Percentiles rank a stretch among this genome's conserved stretches.
Evolutionary conservation across 2,888 invertebrate species (phyloP).

Genomic region (Pogonocherus hispidulus): DNA sequence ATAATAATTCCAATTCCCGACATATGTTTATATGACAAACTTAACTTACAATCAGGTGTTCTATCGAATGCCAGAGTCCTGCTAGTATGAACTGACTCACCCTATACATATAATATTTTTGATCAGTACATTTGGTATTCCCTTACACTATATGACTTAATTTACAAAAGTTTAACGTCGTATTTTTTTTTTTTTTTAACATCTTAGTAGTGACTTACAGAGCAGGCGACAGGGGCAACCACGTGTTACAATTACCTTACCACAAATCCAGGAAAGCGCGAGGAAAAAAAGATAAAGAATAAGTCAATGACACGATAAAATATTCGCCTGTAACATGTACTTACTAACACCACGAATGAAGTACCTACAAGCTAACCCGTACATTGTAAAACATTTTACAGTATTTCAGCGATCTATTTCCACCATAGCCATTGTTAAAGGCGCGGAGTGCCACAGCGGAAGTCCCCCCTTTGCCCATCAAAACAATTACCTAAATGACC

Average conservation of each 20-base stretch:
- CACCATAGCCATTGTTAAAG: slow-evolving; percentile 42
- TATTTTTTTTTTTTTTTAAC: no score
- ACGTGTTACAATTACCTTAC: background rate
- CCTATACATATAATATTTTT: no score
- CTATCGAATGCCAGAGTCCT: no score
- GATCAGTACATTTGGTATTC: no score
- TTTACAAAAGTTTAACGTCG: no score
- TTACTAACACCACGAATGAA: slow-evolving; percentile 14
- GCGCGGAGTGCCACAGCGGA: slow-evolving; percentile 41
- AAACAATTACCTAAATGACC: background rate
- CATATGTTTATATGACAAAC: no score
- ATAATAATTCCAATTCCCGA: no score
- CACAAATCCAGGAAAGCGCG: slow-evolving; percentile 16
- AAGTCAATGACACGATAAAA: slow-evolving; percentile 43
- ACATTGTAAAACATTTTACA: slow-evolving; percentile 13
- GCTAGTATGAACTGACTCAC: no score
- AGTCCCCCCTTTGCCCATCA: slow-evolving; percentile 31
- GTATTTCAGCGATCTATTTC: slow-evolving; percentile 42
- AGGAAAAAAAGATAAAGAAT: slow-evolving; percentile 7
- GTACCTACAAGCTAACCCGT: slow-evolving; percentile 3
- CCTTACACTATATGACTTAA: no score
- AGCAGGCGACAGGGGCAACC: no score
- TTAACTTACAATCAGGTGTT: no score
- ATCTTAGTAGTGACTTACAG: no score
- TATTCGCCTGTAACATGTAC: slow-evolving; percentile 25